phyloP scores from a whole-genome alignment of 53 echinoderm and acorn worm genomes.

The Luidia sarsii region DNA sequence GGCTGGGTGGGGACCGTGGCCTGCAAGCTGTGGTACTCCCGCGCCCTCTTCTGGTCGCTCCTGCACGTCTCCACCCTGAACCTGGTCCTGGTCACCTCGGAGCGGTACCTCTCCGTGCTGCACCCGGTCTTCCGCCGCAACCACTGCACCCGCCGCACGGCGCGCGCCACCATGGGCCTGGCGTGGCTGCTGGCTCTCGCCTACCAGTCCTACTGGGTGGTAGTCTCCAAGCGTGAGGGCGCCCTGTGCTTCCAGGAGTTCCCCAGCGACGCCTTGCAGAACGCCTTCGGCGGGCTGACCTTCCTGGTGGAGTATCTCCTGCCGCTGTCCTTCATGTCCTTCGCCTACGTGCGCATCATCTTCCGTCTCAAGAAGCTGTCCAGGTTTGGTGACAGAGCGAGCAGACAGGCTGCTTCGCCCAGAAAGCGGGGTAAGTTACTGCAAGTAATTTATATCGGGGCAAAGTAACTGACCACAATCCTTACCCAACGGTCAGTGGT shows the following conservation, averaged over 20 bases:
- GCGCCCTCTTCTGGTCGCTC: slow-evolving; percentile 86
- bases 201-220: slow-evolving; percentile 83
- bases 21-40: slow-evolving; percentile 87
- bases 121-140: slow-evolving; percentile 74
- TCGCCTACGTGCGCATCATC: slow-evolving; percentile 82
- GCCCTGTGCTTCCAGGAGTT: slow-evolving; percentile 64
- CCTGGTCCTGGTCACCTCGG: slow-evolving; percentile 73
- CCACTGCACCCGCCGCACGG: slow-evolving; percentile 74
- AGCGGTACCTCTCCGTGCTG: slow-evolving; percentile 78
- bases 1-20: slow-evolving; percentile 47
- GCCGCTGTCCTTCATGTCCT: slow-evolving; percentile 80
- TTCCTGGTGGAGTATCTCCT: slow-evolving; percentile 75
- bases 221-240: slow-evolving; percentile 28
- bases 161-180: slow-evolving; percentile 63
- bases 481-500: neutral
- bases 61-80: slow-evolving; percentile 81
- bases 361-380: slow-evolving; percentile 55
- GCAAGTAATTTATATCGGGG: too few species aligned
- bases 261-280: slow-evolving; percentile 61
- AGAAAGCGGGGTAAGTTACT: slow-evolving; percentile 18
- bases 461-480: too few species aligned
- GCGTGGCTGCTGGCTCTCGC: slow-evolving; percentile 72
- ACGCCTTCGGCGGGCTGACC: slow-evolving; percentile 65
- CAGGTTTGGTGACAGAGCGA: slow-evolving; percentile 18
- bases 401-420: neutral